Conservation (phyloP, 2,888 invertebrate species). For the Laothoe populi region DNA sequence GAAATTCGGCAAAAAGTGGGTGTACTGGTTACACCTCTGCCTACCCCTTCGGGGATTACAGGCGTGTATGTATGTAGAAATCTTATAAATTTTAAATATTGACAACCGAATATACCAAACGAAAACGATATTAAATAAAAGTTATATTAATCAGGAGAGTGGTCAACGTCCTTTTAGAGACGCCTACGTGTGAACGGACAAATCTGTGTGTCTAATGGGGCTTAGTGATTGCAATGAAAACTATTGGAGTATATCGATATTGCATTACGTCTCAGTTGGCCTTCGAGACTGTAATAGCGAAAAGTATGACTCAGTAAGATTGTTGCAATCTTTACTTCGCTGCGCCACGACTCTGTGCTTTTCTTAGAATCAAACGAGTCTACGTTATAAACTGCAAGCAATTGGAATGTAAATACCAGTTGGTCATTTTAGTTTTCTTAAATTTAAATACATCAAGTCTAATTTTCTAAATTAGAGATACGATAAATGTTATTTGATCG, state of each 20-base stretch:
- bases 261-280: slow-evolving; percentile 60
- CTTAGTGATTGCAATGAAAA: slow-evolving; percentile 59
- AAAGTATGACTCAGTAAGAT: slow-evolving; percentile 67
- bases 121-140: not conserved
- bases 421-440: slow-evolving; percentile 11
- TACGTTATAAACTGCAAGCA: slow-evolving; percentile 46
- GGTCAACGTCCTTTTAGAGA: slow-evolving; percentile 25
- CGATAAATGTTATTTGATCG: not conserved
- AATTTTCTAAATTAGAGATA: not conserved
- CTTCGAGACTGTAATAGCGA: slow-evolving; percentile 64
- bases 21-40: too few species aligned
- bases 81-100: not conserved
- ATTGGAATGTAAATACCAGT: too few species aligned
- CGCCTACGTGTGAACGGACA: slow-evolving; percentile 50
- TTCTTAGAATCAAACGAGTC: slow-evolving; percentile 50
- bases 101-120: not conserved
- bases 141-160: not conserved
- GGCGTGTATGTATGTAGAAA: too few species aligned
- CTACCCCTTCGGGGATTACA: too few species aligned
- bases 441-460: not conserved
- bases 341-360: slow-evolving; percentile 42
- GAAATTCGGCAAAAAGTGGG: too few species aligned
- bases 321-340: slow-evolving; percentile 51
- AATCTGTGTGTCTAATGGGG: slow-evolving; percentile 55
- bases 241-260: slow-evolving; percentile 56